Evolutionary conservation across 2,797 vertebrate genomes (phyloP), one percentile per base, ranked within the genome.

Genomic region (Choloepus didactylus): DNA sequence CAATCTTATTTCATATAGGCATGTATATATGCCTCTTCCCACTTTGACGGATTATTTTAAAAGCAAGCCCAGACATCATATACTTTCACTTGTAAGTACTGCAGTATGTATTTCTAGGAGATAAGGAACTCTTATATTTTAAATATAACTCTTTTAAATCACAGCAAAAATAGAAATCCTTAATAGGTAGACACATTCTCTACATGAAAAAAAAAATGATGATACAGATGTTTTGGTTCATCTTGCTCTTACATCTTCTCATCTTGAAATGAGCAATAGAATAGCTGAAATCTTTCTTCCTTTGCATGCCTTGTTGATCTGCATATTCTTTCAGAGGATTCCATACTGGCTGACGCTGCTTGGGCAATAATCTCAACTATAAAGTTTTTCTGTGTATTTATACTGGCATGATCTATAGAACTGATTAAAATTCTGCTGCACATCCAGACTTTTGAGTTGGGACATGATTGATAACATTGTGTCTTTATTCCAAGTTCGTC

Each of bases 401-500:
- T 38, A 56, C 35, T 82, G 93, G 62, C 85, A 59, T 27, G 35
- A 87, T 86, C 21, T 54, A 54, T 19, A 87, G 44, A 77, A 27
- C 54, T 64, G 75, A 89, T 89, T 83, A 82, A 51, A 75, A 54
- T 85, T 87, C 79, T 84, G 31, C 16, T 38, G 51, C 35, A 69
- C 51, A 62, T 80, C 60, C 79, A 91, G 60, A 81, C 25, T 79
- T 60, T 67, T 72, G 69, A 35, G 72, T 80, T 70, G 69, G 38
- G 51, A 77, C 41, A 62, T 87, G 44, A 85, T 80, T n/a, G 69
- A 82, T 62, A 90, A 31, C 38, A 23, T 38, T 44, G 3, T 59
- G 44, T 54, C 72, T 27, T 60, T 41, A 80, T 25, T 82, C 66
- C 72, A 88, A 86, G 73, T 89, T 76, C 49, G 76, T 96, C 81